A percentile compares a stretch with the other conserved stretches of the same genome.
Evolutionary conservation across 2,888 invertebrate genomes (phyloP).

Genomic region (Campoplex nolae): DNA sequence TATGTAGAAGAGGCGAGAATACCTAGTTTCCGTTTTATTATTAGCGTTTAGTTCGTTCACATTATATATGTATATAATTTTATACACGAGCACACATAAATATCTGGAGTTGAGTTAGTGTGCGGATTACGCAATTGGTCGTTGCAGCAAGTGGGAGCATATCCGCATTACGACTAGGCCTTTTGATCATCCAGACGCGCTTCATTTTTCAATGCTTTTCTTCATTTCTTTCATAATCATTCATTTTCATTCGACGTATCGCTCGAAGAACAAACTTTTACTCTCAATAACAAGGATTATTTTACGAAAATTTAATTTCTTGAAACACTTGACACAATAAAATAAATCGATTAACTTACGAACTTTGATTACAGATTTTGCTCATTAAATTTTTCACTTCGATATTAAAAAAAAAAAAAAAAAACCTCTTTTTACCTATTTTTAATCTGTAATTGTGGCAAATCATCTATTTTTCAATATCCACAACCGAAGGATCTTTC

Average conservation of each 20-base stretch:
- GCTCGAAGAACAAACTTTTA: neutral
- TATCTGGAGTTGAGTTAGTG: slow-evolving; percentile 32
- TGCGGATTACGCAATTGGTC: slow-evolving; percentile 63
- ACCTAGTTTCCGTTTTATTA: slow-evolving; percentile 64
- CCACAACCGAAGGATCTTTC: slow-evolving; percentile 32
- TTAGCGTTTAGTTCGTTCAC: slow-evolving; percentile 38
- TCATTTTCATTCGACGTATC: neutral
- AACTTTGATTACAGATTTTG: no score
- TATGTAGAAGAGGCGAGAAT: slow-evolving; percentile 40
- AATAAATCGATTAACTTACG: no score
- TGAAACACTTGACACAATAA: neutral
- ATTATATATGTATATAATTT: slow-evolving; percentile 16
- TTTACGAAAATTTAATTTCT: neutral
- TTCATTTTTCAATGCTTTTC: slow-evolving; percentile 39
- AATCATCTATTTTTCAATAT: neutral
- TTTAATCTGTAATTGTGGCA: neutral
- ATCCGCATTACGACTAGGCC: slow-evolving; percentile 64
- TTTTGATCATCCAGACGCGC: slow-evolving; percentile 55
- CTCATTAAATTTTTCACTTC: neutral
- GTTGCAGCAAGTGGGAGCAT: slow-evolving; percentile 52
- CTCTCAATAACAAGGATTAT: neutral
- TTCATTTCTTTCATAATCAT: neutral
- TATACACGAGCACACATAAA: neutral
- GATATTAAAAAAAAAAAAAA: neutral
- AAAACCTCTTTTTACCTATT: neutral